Evolutionary conservation across 2,113 vertebrate genomes (phyloP).

Genomic region (Podarcis cretensis): DNA sequence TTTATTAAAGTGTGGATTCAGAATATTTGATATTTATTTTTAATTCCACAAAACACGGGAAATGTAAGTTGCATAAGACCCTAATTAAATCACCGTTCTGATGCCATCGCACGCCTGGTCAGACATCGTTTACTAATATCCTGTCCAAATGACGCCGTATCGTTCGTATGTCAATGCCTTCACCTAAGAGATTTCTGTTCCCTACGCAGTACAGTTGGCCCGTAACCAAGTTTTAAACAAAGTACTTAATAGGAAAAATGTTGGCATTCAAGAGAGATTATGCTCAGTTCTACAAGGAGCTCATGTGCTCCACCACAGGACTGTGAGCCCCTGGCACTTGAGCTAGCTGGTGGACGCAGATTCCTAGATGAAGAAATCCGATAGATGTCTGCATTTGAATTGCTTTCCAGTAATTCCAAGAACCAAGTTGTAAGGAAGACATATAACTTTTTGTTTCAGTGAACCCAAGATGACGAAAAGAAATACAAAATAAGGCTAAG

Average conservation of each 20-base stretch:
- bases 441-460: background rate
- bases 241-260: background rate
- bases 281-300: background rate
- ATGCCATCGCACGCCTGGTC: conserved; percentile 40
- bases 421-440: background rate
- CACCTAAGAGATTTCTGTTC: conserved; percentile 2
- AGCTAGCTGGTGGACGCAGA: too few species aligned
- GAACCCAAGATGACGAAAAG: background rate
- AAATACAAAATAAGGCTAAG: background rate
- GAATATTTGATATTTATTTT: conserved; percentile 54
- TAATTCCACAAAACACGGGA: conserved; percentile 35
- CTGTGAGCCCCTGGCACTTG: background rate
- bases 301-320: background rate
- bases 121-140: conserved; percentile 7
- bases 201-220: background rate
- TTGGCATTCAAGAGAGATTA: background rate
- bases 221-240: background rate
- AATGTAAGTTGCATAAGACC: background rate
- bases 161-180: background rate
- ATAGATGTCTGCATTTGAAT: background rate
- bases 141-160: conserved; percentile 29
- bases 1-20: conserved; percentile 46
- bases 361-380: too few species aligned
- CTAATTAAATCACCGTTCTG: conserved; percentile 50
- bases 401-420: background rate